Evolutionary conservation across 1,140 invertebrate species (phyloP).

Genomic region (Octopus bimaculoides): DNA sequence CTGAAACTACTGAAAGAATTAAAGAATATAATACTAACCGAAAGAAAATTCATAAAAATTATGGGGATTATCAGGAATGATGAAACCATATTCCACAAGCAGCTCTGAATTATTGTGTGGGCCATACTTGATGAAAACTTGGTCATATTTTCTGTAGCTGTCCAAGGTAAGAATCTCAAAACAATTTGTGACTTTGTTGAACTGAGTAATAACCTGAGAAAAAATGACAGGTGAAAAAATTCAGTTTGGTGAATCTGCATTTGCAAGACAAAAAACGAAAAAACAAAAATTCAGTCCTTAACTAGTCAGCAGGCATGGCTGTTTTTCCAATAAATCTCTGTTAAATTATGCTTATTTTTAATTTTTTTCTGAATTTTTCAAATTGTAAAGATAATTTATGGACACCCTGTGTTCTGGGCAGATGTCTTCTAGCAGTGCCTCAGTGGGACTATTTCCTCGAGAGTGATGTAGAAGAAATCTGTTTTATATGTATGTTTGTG

Average conservation of each 20-base stretch:
- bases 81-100: slow-evolving; percentile 75
- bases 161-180: slow-evolving; percentile 63
- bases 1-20: no score
- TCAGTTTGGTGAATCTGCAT: background rate
- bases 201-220: slow-evolving; percentile 57
- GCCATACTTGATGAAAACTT: slow-evolving; percentile 78
- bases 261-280: slow-evolving; percentile 8
- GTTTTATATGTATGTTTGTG: no score
- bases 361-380: background rate
- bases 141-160: slow-evolving; percentile 60
- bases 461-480: no score
- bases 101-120: slow-evolving; percentile 68
- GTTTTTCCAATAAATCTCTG: background rate
- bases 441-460: no score
- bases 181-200: slow-evolving; percentile 55
- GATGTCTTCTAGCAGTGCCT: no score
- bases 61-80: slow-evolving; percentile 64
- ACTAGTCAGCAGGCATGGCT: background rate
- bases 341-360: background rate
- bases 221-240: slow-evolving; percentile 18
- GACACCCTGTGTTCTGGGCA: background rate
- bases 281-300: background rate
- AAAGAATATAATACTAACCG: slow-evolving; percentile 20
- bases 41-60: slow-evolving; percentile 60
- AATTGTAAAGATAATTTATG: background rate